Percentiles rank a stretch among this genome's conserved stretches.
Conservation (phyloP, 2,113 vertebrate genomes). For the Raphicerus campestris region DNA sequence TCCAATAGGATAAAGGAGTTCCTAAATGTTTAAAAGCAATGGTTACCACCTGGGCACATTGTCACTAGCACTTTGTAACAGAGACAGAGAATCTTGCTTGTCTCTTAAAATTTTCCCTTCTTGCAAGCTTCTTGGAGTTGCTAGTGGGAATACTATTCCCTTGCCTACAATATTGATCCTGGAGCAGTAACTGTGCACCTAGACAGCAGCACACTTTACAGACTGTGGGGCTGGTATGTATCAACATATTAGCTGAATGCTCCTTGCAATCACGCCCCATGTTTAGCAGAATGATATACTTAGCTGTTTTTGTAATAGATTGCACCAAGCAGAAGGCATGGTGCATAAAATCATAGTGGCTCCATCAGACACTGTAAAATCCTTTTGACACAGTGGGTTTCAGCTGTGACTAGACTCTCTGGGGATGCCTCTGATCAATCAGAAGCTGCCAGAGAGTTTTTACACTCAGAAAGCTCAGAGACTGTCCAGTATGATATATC, state of each 20-base stretch:
- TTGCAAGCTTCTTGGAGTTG: not conserved
- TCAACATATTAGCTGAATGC: not conserved
- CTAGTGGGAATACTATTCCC: not conserved
- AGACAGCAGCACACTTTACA: not conserved
- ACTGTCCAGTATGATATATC: not conserved
- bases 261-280: not conserved
- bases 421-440: not conserved
- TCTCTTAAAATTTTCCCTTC: not conserved
- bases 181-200: not conserved
- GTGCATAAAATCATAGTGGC: not conserved
- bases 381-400: not conserved
- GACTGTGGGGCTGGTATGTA: not conserved
- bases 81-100: not conserved
- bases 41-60: not conserved
- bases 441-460: not conserved
- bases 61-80: not conserved
- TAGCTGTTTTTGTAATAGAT: not conserved
- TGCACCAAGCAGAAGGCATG: not conserved
- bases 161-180: not conserved
- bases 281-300: not conserved
- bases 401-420: not conserved
- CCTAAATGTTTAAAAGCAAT: not conserved
- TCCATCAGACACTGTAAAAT: not conserved
- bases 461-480: not conserved
- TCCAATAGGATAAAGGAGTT: not conserved